Percentiles rank a stretch among this genome's conserved stretches.
Evolutionary conservation across 2,888 invertebrate species (phyloP).

Genomic region (Calameuta idolon): DNA sequence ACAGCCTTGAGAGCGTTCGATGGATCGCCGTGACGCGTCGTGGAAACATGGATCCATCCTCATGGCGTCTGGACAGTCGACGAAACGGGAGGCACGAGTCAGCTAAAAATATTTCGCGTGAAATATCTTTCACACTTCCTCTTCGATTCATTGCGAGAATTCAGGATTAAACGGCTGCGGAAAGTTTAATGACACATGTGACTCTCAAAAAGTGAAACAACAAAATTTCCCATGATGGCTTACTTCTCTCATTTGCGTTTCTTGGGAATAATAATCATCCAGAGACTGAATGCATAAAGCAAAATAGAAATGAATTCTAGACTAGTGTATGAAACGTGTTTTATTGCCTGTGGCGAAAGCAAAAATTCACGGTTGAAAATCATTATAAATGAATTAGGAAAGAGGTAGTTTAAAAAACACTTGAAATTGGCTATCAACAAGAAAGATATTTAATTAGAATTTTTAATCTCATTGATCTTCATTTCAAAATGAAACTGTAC

Average conservation of each 20-base stretch:
- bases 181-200: background rate
- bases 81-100: background rate
- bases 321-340: background rate
- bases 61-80: background rate
- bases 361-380: background rate
- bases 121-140: background rate
- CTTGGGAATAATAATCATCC: too few species aligned
- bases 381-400: background rate
- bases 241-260: too few species aligned
- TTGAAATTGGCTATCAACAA: background rate
- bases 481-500: background rate
- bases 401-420: background rate
- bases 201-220: background rate
- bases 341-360: background rate
- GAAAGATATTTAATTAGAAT: background rate
- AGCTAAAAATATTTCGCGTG: background rate
- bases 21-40: background rate
- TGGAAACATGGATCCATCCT: background rate
- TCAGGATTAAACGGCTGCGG: background rate
- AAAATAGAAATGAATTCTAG: background rate
- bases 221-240: background rate
- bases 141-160: background rate
- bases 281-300: too few species aligned
- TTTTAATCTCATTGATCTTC: background rate
- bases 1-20: background rate